Conservation (phyloP, 2,797 vertebrate genomes). For the Amblyraja radiata region DNA sequence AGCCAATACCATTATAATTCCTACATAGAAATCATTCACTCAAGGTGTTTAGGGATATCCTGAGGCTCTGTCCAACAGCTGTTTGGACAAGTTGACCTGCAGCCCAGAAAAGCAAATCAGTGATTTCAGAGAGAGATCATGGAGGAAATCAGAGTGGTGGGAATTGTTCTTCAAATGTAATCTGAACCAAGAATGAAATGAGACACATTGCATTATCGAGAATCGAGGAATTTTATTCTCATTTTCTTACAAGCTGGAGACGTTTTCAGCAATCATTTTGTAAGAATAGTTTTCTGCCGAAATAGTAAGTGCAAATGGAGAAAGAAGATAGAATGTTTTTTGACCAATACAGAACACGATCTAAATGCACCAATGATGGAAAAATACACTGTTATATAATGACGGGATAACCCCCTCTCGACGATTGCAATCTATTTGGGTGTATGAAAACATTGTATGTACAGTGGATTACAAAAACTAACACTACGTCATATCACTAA, state of each 20-base stretch:
- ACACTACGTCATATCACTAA: not conserved
- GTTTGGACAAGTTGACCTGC: not conserved
- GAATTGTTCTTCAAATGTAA: not conserved
- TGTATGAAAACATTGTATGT: not conserved
- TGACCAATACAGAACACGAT: not conserved
- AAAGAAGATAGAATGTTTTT: not conserved
- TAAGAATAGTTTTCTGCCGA: not conserved
- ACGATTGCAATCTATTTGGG: not conserved
- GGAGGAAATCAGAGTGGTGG: not conserved
- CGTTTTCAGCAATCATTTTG: not conserved
- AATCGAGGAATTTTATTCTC: slow-evolving; percentile 13
- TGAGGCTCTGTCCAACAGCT: not conserved
- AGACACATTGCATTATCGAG: not conserved
- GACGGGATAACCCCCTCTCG: not conserved
- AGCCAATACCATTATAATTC: not conserved
- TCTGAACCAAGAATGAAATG: not conserved
- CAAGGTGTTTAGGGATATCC: not conserved
- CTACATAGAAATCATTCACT: not conserved
- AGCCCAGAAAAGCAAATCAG: not conserved
- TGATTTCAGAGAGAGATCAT: not conserved
- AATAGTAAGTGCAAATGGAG: slow-evolving; percentile 5
- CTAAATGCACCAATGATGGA: not conserved
- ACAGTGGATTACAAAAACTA: slow-evolving; percentile 21
- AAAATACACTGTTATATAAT: not conserved
- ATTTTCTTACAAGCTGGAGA: not conserved